These are phyloP conservation scores for Mnemiopsis leidyi DNA, from an alignment of 37 sponge, comb jelly and placozoan genomes.

Conservation along the genomic window DNA sequence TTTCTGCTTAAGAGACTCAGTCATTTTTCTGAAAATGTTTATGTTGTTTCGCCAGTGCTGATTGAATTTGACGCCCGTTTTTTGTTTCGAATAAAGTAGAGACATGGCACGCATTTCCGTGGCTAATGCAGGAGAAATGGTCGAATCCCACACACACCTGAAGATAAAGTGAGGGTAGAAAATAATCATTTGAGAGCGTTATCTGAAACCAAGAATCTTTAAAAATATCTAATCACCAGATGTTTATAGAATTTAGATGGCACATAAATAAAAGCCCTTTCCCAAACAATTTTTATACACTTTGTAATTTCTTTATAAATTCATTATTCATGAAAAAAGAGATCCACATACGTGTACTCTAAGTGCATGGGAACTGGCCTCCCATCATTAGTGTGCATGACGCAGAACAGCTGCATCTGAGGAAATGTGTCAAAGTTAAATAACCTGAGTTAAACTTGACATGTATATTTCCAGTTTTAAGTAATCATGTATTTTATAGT, in stretches of 20 bases:
- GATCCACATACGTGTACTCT: slow-evolving; percentile 38
- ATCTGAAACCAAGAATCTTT: no score
- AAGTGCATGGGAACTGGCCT: slow-evolving; percentile 64
- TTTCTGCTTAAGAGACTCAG: slow-evolving; percentile 49
- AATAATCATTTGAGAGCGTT: no score
- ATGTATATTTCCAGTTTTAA: neutral
- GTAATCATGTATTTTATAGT: no score
- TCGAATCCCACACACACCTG: slow-evolving; percentile 65
- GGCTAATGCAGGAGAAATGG: slow-evolving; percentile 23
- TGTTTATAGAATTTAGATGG: no score
- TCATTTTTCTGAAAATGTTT: slow-evolving; percentile 41
- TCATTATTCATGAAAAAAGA: neutral
- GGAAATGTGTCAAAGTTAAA: no score
- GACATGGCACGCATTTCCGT: slow-evolving; percentile 34
- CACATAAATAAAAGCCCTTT: no score
- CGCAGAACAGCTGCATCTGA: slow-evolving; percentile 65
- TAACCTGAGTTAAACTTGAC: no score
- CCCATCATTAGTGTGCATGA: slow-evolving; percentile 63
- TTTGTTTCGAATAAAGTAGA: neutral
- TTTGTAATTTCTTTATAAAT: no score
- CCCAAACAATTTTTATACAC: no score
- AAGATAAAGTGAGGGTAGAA: neutral
- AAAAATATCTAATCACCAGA: no score
- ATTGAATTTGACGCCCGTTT: slow-evolving; percentile 7
- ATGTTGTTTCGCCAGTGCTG: slow-evolving; percentile 62